A percentile compares a stretch with the other conserved stretches of the same genome.
Conservation (phyloP, 2,888 invertebrate genomes). For the Tinea semifulvella region DNA sequence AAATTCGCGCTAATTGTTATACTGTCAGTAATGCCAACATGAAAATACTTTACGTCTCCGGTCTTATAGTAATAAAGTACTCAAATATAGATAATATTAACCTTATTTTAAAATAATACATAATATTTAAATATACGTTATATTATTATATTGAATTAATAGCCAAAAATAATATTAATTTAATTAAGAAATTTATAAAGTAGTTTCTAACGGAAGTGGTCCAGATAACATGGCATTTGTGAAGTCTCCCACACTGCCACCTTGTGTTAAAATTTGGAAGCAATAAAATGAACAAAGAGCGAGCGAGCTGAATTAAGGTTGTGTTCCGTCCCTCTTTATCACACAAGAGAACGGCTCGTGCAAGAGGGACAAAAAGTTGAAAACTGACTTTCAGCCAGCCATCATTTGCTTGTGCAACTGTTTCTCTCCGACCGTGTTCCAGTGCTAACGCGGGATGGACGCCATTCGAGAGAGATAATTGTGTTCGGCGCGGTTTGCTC, state of each 20-base stretch:
- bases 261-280: constrained; percentile 34
- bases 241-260: constrained; percentile 28
- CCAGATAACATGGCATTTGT: background rate
- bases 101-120: no score
- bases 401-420: constrained; percentile 66
- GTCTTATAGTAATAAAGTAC: no score
- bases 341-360: constrained; percentile 25
- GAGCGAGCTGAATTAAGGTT: constrained; percentile 60
- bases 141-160: no score
- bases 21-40: no score
- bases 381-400: constrained; percentile 54
- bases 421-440: constrained; percentile 64
- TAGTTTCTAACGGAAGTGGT: background rate
- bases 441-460: constrained; percentile 64
- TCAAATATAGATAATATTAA: no score
- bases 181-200: background rate
- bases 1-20: no score
- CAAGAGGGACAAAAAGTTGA: constrained; percentile 49
- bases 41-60: no score
- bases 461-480: constrained; percentile 63
- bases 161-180: no score
- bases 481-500: constrained; percentile 16
- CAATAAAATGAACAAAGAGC: constrained; percentile 51
- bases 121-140: no score
- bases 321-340: constrained; percentile 52